phyloP scores from a whole-genome alignment of 2,113 vertebrate genomes.

The Blennius ocellaris region DNA sequence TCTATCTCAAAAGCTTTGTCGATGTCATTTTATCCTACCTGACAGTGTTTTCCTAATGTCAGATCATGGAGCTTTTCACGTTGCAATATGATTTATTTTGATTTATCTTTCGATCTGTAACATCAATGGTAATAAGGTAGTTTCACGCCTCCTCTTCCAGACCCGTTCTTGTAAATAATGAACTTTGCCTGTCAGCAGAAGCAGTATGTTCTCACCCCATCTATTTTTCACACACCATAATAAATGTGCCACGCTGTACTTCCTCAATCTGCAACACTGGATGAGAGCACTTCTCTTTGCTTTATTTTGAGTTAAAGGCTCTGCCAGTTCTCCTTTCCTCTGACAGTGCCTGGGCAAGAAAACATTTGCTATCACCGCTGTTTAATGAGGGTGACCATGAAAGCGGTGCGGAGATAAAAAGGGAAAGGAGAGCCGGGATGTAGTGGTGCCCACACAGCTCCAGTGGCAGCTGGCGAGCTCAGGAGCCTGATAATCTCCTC shows the following conservation, averaged over 20 bases:
- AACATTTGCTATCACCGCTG: conserved; percentile 34
- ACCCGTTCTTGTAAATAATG: background rate
- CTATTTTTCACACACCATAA: background rate
- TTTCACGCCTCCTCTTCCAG: background rate
- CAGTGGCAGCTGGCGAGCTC: conserved; percentile 70
- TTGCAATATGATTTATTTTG: too few relatives aligned
- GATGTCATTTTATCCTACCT: too few relatives aligned
- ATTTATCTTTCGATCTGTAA: too few relatives aligned
- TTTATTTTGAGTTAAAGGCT: conserved; percentile 18
- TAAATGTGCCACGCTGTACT: background rate
- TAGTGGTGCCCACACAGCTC: conserved; percentile 55
- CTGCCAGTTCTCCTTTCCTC: conserved; percentile 26
- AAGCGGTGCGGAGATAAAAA: conserved; percentile 53
- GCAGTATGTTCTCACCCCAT: background rate
- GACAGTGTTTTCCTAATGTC: too few relatives aligned
- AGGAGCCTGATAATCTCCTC: conserved; percentile 69
- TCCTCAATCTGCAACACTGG: background rate
- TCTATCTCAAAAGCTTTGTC: too few relatives aligned
- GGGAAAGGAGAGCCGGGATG: conserved; percentile 29
- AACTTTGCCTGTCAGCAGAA: background rate
- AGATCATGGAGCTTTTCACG: too few relatives aligned
- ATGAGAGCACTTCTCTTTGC: conserved; percentile 16
- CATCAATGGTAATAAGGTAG: background rate
- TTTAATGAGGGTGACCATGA: conserved; percentile 62
- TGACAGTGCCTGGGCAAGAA: conserved; percentile 28